Evolutionary conservation across 2,113 vertebrate species (phyloP), one percentile per base, ranked within the genome.

Genomic region (Stomatorhinus ivindoensis): DNA sequence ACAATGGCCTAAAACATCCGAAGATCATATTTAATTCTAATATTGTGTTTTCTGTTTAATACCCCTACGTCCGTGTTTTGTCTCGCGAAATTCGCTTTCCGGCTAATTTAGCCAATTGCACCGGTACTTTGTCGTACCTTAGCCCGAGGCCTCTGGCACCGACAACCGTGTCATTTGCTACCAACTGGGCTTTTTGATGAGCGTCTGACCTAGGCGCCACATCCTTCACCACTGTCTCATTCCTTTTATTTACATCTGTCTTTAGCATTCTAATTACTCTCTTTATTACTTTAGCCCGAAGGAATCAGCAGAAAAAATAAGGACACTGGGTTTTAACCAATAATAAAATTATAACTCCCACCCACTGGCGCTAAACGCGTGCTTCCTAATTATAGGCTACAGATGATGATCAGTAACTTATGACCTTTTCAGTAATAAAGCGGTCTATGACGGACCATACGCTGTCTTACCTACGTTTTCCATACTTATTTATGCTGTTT

Each of bases 231-330:
- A 96, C 97, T 96, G 96, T 97, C 97, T 97, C 97, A 96, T 97
- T 97, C 96, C 96, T 95, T 97, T 99, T 98, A 98, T 99, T 99
- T 98, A 99, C 98, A 98, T 97, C 97, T 97, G 96, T 98, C 98
- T 98, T 99, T 98, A 98, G 98, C 97, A 98, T 97, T 97, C 97
- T 99, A 98, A 99, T 99, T 98, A 98, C 97, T 97, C 96, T 95
- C 97, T 97, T 99, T 98, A 99, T 99, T 99, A 97, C 98, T 99
- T 98, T 98, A 93, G 98, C 98, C 98, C 93, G 95, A 94, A 98
- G 98, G 97, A 97, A 97, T 96, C 96, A 95, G 95, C 95, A 94
- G 95, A 95, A 96, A 92, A 94, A 93, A 96, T 95, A 96, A 96
- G 96, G 96, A 95, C 95, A 95, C 94, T 94, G 94, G 94, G 94